Evolutionary conservation across 2,797 vertebrate genomes (phyloP).

Genomic region (Myiotriccus ornatus): DNA sequence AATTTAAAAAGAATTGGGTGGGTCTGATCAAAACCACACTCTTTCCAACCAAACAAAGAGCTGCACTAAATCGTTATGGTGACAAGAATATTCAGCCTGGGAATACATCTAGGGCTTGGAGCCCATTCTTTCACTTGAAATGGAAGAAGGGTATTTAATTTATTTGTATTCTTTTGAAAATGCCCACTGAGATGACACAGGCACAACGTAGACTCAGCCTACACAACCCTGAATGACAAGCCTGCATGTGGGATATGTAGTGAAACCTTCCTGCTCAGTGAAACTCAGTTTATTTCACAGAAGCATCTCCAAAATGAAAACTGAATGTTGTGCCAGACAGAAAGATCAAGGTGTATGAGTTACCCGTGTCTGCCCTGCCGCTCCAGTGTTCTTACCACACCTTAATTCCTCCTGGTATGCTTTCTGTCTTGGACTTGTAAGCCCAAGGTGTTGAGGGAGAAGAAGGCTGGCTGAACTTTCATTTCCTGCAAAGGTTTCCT

Average conservation of each 20-base stretch:
- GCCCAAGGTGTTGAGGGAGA: conserved; percentile 45
- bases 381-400: neutral
- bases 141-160: neutral
- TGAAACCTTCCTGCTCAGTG: neutral
- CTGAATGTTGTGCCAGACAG: neutral
- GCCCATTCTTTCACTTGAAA: neutral
- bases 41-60: neutral
- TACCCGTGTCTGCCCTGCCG: neutral
- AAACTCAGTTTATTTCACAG: neutral
- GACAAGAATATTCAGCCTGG: neutral
- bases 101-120: neutral
- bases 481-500: conserved; percentile 60
- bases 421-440: neutral
- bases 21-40: neutral
- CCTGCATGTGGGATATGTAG: neutral
- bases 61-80: neutral
- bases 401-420: neutral
- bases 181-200: neutral
- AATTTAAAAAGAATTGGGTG: neutral
- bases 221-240: neutral
- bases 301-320: neutral
- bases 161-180: neutral
- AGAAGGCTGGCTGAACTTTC: conserved; percentile 10
- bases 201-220: neutral
- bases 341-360: conserved; percentile 6